Percentiles rank a stretch among this genome's conserved stretches.
These are phyloP conservation scores for Leptosomus discolor DNA, from an alignment of 2,113 vertebrate species.

Conservation along the genomic window DNA sequence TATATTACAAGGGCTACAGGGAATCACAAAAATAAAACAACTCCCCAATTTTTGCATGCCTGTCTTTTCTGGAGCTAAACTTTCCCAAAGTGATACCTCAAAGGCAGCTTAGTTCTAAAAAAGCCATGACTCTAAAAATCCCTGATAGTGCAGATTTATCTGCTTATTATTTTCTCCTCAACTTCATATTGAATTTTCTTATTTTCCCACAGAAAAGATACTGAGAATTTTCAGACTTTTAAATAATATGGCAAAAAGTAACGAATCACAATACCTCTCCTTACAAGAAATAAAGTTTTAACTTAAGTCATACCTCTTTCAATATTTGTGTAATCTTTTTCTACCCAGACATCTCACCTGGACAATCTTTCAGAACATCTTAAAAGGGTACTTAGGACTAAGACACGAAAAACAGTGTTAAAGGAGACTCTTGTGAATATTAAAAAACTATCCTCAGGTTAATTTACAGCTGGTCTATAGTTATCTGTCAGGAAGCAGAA, in stretches of 20 bases:
- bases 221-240: neutral
- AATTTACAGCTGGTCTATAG: neutral
- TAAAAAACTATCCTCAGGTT: neutral
- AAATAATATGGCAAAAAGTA: neutral
- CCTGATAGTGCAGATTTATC: neutral
- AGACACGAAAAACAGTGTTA: neutral
- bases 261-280: neutral
- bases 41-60: neutral
- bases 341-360: neutral
- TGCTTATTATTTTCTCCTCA: neutral
- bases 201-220: neutral
- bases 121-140: accelerated
- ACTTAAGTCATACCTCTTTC: neutral
- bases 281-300: neutral
- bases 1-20: accelerated
- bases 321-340: neutral
- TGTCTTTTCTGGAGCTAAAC: neutral
- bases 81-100: neutral
- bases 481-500: neutral
- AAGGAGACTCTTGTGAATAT: neutral
- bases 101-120: neutral
- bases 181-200: neutral
- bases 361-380: neutral
- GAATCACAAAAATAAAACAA: neutral
- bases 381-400: neutral